These are phyloP conservation scores for Henicopernis longicauda DNA, from an alignment of 2,113 vertebrate genomes.

Conservation along the genomic window DNA sequence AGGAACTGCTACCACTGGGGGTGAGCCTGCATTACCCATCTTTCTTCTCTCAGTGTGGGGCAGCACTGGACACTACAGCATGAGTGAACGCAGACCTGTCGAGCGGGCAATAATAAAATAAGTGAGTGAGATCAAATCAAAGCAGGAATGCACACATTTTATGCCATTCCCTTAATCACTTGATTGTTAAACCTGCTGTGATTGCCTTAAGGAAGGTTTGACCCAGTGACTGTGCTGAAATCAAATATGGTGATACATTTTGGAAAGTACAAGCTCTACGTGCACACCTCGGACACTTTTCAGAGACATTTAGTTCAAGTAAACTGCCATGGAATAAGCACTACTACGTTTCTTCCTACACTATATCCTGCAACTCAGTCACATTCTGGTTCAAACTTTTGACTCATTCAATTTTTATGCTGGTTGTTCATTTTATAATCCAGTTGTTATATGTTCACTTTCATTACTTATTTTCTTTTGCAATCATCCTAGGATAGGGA, in stretches of 20 bases:
- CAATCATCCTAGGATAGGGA: constrained; percentile 25
- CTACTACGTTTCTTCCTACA: constrained; percentile 18
- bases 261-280: neutral
- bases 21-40: neutral
- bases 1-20: neutral
- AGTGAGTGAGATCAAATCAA: constrained; percentile 2
- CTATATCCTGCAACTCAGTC: neutral
- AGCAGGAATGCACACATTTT: constrained; percentile 3
- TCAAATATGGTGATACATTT: neutral
- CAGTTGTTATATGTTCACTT: constrained; percentile 11
- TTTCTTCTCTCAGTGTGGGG: neutral
- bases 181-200: neutral
- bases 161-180: neutral
- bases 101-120: neutral
- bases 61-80: neutral
- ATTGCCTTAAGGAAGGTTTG: constrained; percentile 20
- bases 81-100: neutral
- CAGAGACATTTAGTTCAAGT: neutral
- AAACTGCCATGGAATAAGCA: neutral
- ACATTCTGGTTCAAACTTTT: constrained; percentile 29
- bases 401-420: constrained; percentile 32
- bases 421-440: constrained; percentile 40
- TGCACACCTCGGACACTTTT: neutral
- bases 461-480: constrained; percentile 53
- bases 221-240: neutral